These are phyloP conservation scores for Oopsacas minuta DNA, from an alignment of 37 sponge, comb jelly and placozoan genomes.

Conservation along the genomic window DNA sequence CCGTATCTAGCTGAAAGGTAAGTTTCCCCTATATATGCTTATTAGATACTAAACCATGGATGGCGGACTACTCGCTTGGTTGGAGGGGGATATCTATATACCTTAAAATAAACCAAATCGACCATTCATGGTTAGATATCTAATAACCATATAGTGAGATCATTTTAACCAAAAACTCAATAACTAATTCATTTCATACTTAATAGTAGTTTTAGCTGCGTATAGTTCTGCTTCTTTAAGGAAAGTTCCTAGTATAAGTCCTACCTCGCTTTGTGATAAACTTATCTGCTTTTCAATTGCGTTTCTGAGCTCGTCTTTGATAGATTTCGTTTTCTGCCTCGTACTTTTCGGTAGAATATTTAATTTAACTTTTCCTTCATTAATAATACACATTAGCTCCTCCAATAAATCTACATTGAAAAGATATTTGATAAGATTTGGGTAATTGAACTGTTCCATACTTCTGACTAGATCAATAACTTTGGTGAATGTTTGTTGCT, in stretches of 20 bases:
- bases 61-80: too few species aligned
- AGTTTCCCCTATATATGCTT: too few species aligned
- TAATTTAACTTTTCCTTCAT: conserved; percentile 4
- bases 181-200: neutral
- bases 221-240: neutral
- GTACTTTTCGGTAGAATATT: neutral
- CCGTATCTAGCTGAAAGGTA: conserved; percentile 2
- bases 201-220: neutral
- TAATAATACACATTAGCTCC: neutral
- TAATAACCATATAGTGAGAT: too few species aligned
- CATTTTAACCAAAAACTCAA: too few species aligned
- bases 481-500: neutral
- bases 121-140: too few species aligned
- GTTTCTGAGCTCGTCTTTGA: neutral
- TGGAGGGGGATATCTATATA: too few species aligned
- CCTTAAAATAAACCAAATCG: too few species aligned
- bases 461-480: neutral
- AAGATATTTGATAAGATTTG: neutral
- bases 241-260: neutral
- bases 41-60: too few species aligned
- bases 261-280: neutral
- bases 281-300: neutral
- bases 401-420: neutral
- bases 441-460: neutral
- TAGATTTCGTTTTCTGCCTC: neutral